Base-by-base conservation (phyloP, 1,140 invertebrate species). In the Pseudoatta argentina region DNA sequence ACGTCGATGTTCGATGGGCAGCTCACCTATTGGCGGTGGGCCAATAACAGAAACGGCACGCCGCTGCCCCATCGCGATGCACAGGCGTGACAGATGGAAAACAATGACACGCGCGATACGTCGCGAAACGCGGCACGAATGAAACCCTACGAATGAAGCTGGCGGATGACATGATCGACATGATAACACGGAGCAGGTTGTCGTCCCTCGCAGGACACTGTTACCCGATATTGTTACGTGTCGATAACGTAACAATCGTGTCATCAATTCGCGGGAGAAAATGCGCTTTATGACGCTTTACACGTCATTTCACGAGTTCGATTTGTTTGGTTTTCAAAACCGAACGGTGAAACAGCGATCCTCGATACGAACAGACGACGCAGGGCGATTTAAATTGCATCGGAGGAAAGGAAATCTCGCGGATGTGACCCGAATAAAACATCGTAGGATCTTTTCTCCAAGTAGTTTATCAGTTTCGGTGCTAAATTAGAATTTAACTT, bases 31-130 rank as follows among this genome's bases (percentile, higher is more conserved):
- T 93, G 91, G 92, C 91, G 69, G 27, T 72, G 55, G 86, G 89
- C 91, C 91, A 92, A 89, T 66, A 86, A 89, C 87, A 87, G 82
- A 86, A 89, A 92, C 69, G 44, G 87, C 89, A 88, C 86, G 82
- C 91, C 88, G 88, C 39, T 69, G 66, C 88, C 87, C 87, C 88
- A 89, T 85, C 85, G 69, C 16, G 69, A 73, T 86, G 85, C 90
- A 87, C 89, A 81, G 53, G 69, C 67, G 75, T 88, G 91, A 92
- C 91, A 92, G 91, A 91, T 90, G 88, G 82, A 88, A 89, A 92
- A 90, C 87, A 88, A 88, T 87, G 81, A 90, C 89, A 90, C 79
- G 66, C 64, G 64, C 76, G 85, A 86, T 69, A 86, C 63, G 63
- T 78, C 53, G 69, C 53, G 30, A 39, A 59, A 53, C 63, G 64